phyloP scores from a whole-genome alignment of 1,140 invertebrate species.

The Papilio machaon region DNA sequence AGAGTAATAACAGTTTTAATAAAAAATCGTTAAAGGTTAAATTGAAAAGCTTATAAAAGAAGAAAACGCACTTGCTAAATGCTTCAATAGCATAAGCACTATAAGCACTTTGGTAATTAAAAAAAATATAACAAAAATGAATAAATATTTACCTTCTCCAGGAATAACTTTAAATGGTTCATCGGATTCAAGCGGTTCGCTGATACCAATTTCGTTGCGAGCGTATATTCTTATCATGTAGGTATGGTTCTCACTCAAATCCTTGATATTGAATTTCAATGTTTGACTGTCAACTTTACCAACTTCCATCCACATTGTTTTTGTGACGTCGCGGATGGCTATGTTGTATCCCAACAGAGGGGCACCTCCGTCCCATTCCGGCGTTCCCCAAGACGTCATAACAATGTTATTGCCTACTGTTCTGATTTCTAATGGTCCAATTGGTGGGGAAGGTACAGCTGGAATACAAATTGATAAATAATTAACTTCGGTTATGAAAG shows the following conservation, averaged over 20 bases:
- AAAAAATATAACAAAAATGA: background rate
- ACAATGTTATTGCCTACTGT: constrained; percentile 91
- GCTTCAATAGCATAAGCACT: no score
- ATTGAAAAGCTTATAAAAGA: no score
- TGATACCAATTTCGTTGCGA: constrained; percentile 96
- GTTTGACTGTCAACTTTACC: constrained; percentile 91
- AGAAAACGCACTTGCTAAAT: no score
- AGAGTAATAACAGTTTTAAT: no score
- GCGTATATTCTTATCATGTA: constrained; percentile 96
- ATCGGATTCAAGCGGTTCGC: constrained; percentile 96
- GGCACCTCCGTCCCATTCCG: constrained; percentile 96
- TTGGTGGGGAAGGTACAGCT: constrained; percentile 95
- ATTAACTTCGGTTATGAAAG: background rate
- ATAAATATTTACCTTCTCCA: constrained; percentile 86
- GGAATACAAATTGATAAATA: constrained; percentile 50
- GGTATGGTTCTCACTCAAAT: constrained; percentile 94
- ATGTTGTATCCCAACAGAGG: constrained; percentile 96
- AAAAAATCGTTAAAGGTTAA: no score
- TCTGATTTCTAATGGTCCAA: constrained; percentile 93
- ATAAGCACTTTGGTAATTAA: no score
- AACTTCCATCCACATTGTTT: constrained; percentile 98
- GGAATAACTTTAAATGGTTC: constrained; percentile 94
- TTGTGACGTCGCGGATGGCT: constrained; percentile 94
- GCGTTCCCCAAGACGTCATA: constrained; percentile 96
- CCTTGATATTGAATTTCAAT: constrained; percentile 92